Evolutionary conservation across 2,888 invertebrate species (phyloP).

Genomic region (Heliconius aoede): DNA sequence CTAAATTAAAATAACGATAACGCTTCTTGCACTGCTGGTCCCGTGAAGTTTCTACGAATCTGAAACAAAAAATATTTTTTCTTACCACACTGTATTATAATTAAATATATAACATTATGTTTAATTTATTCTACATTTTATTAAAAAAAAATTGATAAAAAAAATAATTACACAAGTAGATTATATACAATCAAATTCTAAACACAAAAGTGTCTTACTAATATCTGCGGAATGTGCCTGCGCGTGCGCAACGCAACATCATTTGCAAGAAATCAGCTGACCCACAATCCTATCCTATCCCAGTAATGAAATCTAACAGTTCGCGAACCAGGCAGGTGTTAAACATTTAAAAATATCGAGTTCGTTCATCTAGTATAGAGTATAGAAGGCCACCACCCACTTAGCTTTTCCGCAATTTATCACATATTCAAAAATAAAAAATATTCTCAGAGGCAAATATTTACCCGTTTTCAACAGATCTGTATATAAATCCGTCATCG

Average conservation of each 20-base stretch:
- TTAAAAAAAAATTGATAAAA: neutral
- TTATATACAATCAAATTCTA: neutral
- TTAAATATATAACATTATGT: neutral
- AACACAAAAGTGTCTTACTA: neutral
- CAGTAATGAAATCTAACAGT: constrained; percentile 52
- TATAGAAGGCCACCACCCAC: constrained; percentile 61
- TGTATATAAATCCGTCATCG: constrained; percentile 75
- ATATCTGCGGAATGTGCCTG: constrained; percentile 12
- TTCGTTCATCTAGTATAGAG: constrained; percentile 71
- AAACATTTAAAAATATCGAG: constrained; percentile 74
- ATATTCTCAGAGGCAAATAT: constrained; percentile 40
- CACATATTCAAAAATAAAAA: constrained; percentile 48
- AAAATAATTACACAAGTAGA: too few species aligned
- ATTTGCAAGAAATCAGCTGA: constrained; percentile 25
- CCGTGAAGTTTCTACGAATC: constrained; percentile 9
- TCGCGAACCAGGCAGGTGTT: constrained; percentile 69
- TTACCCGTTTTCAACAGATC: constrained; percentile 52
- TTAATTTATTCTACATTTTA: neutral
- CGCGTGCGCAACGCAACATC: constrained; percentile 17
- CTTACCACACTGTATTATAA: neutral
- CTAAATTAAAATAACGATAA: constrained; percentile 6
- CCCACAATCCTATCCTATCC: constrained; percentile 14
- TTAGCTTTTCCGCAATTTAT: constrained; percentile 45
- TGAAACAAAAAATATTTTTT: constrained; percentile 17
- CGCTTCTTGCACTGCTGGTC: constrained; percentile 4